A percentile compares a stretch with the other conserved stretches of the same genome.
phyloP scores from a whole-genome alignment of 2,888 invertebrate genomes.

The Mechanitis messenoides region DNA sequence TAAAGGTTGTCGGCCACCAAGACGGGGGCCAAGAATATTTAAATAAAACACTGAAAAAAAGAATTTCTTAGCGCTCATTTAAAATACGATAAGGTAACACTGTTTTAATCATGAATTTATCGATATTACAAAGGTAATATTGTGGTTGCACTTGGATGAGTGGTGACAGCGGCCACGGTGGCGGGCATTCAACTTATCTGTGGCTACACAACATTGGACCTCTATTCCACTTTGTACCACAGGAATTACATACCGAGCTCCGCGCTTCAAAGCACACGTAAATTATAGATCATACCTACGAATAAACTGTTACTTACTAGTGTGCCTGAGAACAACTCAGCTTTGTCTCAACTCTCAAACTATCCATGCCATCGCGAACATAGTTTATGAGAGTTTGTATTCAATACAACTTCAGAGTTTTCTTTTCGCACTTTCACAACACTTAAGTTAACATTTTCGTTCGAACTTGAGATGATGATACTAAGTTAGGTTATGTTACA shows the following conservation, averaged over 20 bases:
- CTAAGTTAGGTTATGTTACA: slow-evolving; percentile 40
- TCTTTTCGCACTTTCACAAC: slow-evolving; percentile 63
- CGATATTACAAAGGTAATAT: slow-evolving; percentile 54
- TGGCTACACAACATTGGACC: slow-evolving; percentile 35
- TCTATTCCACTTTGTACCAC: slow-evolving; percentile 28
- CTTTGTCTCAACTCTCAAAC: slow-evolving; percentile 40
- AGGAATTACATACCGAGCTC: slow-evolving; percentile 21
- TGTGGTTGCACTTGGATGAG: slow-evolving; percentile 51
- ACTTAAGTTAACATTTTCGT: slow-evolving; percentile 58
- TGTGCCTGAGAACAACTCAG: slow-evolving; percentile 19
- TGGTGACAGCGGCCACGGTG: slow-evolving; percentile 49
- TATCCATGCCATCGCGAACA: slow-evolving; percentile 52
- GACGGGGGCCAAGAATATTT: slow-evolving; percentile 17
- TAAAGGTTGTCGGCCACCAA: slow-evolving; percentile 30
- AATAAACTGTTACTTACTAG: slow-evolving; percentile 30
- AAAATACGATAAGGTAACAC: neutral
- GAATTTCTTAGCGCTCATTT: slow-evolving; percentile 18
- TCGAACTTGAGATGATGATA: slow-evolving; percentile 23
- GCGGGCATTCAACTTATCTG: slow-evolving; percentile 69
- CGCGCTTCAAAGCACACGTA: slow-evolving; percentile 36
- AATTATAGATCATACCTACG: slow-evolving; percentile 26
- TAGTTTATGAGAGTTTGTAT: slow-evolving; percentile 64
- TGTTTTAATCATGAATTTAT: neutral
- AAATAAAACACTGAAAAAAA: slow-evolving; percentile 35
- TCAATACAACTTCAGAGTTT: slow-evolving; percentile 63